phyloP scores from a whole-genome alignment of 2,113 vertebrate genomes.

The Corythornis vintsioides region DNA sequence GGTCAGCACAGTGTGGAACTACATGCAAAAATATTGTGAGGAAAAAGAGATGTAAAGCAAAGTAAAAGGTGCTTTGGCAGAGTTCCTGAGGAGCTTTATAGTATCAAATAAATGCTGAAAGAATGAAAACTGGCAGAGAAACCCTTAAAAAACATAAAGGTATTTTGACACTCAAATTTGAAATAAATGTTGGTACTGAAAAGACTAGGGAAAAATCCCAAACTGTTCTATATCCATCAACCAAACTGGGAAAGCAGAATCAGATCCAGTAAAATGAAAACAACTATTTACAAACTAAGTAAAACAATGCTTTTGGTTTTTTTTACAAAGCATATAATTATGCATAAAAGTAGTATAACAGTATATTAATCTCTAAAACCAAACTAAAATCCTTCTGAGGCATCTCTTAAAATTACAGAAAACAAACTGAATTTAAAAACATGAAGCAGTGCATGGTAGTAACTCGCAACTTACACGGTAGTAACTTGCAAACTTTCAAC shows the following conservation, averaged over 20 bases:
- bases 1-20: neutral
- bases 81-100: accelerated
- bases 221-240: neutral
- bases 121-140: neutral
- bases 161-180: neutral
- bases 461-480: neutral
- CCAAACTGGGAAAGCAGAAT: neutral
- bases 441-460: neutral
- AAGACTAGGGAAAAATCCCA: neutral
- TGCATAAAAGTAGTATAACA: neutral
- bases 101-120: neutral
- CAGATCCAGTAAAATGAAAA: neutral
- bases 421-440: neutral
- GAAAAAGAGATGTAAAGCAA: neutral
- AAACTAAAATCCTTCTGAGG: neutral
- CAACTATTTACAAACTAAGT: neutral
- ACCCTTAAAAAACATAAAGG: neutral
- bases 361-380: neutral
- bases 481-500: neutral
- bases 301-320: neutral
- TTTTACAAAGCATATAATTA: neutral
- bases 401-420: neutral
- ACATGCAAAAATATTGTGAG: accelerated
- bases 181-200: neutral
- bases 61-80: neutral